Conservation (phyloP, 2,113 vertebrate species). For the Smithornis capensis region DNA sequence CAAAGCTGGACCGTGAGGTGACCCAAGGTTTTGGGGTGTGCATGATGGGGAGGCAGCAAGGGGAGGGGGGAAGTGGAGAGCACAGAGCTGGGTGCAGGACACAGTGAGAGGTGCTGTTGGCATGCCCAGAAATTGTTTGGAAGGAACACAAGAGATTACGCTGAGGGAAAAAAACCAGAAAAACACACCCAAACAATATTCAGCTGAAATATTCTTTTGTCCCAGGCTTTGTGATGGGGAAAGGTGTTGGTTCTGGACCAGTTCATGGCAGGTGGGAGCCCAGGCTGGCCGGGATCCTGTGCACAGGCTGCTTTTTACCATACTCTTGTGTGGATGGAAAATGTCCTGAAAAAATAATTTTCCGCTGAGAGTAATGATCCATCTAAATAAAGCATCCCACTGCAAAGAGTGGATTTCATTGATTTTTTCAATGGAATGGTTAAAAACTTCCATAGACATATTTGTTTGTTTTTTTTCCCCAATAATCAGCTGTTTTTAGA, state of each 20-base stretch:
- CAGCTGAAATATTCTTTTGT: neutral
- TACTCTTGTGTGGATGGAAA: neutral
- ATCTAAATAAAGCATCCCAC: neutral
- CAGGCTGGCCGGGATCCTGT: rapidly evolving
- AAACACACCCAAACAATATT: neutral
- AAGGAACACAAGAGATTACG: neutral
- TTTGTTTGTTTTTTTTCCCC: neutral
- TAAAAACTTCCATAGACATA: neutral
- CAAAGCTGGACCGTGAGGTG: neutral
- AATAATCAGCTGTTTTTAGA: neutral
- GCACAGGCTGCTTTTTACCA: neutral
- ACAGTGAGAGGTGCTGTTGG: neutral
- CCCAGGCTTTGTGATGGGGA: neutral
- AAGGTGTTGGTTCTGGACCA: neutral
- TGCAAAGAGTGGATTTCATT: neutral
- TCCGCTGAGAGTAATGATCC: neutral
- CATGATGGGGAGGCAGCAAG: neutral
- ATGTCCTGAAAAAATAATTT: neutral
- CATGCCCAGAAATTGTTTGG: neutral
- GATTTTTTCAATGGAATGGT: neutral
- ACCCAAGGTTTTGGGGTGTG: neutral
- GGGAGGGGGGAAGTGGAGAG: too few species aligned
- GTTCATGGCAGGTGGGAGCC: neutral
- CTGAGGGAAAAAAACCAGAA: rapidly evolving
- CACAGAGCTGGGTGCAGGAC: neutral